phyloP scores from a whole-genome alignment of 2,797 vertebrate species.

The Sebastes kiyomatsui region DNA sequence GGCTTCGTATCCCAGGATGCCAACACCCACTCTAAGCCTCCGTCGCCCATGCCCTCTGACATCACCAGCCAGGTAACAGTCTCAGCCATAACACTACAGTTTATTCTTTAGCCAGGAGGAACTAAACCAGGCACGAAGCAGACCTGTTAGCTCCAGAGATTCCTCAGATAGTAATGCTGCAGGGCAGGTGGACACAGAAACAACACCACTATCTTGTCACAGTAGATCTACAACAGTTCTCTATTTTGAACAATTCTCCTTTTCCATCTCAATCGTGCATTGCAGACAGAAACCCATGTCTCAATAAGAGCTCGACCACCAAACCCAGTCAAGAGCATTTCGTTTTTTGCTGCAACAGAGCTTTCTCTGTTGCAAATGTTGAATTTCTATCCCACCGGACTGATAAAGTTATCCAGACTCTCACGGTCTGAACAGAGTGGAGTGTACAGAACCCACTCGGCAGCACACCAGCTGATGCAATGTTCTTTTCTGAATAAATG shows the following conservation, averaged over 20 bases:
- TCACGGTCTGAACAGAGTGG: conserved; percentile 37
- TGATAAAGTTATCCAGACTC: conserved; percentile 49
- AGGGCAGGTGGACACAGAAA: conserved; percentile 10
- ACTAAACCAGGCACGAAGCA: conserved; percentile 12
- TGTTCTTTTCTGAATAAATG: conserved; percentile 61
- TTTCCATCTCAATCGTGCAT: conserved; percentile 9
- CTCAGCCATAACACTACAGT: background rate
- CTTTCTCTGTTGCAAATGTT: conserved; percentile 49
- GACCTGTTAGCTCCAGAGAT: conserved; percentile 5
- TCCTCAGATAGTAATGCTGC: conserved; percentile 7
- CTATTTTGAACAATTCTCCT: conserved; percentile 1
- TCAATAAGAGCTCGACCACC: background rate
- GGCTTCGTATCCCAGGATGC: conserved; percentile 97
- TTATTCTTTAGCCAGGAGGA: background rate
- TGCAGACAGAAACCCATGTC: background rate
- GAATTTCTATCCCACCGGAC: conserved; percentile 46
- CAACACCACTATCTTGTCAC: conserved; percentile 5
- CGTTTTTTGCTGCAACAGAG: conserved; percentile 34
- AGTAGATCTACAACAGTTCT: background rate
- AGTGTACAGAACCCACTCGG: conserved; percentile 34
- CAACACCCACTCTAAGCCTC: conserved; percentile 93
- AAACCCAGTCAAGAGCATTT: conserved; percentile 9
- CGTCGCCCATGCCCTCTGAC: conserved; percentile 97
- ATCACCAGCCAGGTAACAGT: conserved; percentile 93
- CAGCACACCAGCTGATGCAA: conserved; percentile 57